Base-by-base conservation (phyloP, 2,113 vertebrate species). In the Gavia stellata region DNA sequence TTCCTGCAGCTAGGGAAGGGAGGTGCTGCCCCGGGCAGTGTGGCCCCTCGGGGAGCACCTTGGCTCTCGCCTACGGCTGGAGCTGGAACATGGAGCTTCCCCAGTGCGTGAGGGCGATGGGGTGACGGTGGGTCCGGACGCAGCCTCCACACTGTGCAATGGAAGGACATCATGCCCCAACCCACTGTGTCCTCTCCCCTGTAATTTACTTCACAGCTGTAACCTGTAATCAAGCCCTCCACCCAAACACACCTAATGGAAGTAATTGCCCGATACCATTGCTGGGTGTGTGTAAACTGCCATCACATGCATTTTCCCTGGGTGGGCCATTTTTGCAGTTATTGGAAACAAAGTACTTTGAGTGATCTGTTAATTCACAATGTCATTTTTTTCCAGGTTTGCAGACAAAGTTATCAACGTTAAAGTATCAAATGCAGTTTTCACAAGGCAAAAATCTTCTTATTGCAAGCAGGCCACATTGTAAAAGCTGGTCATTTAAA, bases 121-220 rank as follows among this genome's bases (percentile, higher is more conserved):
- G 55, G 53, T 10, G 55, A 15, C 2, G 1, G 15, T 6, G 33
- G 34, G 19, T 18, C 28, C 1, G 2, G 17, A 19, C 5, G 4
- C 44, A 20, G 58, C 17, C 66, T 24, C 89, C 44, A 6, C 1
- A 4, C 56, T 15, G 9, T 4, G 28, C 56, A 5, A 9, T 3
- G 2, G 26, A 31, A 44, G 56, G 49, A 23, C 12, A 1, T 18
- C 5, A 0, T 19, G 34, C n/a, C 34, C 79, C 21, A 9, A 3
- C n/a, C 21, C 4, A 0, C 83, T 10, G 6, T 12, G 40, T 29
- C 34, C 38, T 52, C 52, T 29, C 45, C 71, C 0, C 0, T 2
- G 6, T 24, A 2, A 20, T 26, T 49, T 10, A 11, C 59, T 28
- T 29, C 44, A 6, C 25, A 12, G 55, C 33, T 24, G 29, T 8